Base-by-base conservation (phyloP, 2,797 vertebrate species). In the Erpetoichthys calabaricus region DNA sequence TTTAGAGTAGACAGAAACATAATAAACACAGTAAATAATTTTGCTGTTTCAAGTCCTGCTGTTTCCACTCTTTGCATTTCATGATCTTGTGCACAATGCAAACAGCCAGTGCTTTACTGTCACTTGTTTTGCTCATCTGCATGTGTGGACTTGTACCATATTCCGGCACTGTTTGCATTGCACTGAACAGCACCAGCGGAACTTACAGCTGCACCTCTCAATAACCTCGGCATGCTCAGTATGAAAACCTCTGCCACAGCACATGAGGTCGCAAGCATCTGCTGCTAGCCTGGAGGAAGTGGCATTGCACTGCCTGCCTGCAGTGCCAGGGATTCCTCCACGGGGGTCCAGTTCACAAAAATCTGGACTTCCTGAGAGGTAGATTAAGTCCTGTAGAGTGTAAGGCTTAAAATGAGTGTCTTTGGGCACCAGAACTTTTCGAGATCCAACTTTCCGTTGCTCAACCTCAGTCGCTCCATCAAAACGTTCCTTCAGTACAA, bases 141-240 rank as follows among this genome's bases (percentile, higher is more conserved):
- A 87, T 62, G 76, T 77, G 68, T 87, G 87, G 66, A 81, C 70
- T 55, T 86, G 85, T 64, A 82, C 71, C 0, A 77, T 80, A 65
- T 78, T 84, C 68, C 67, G 73, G 76, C 86, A 84, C 75, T 86
- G 87, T 68, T 83, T 71, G 68, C 87, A 81, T 63, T 77, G 74
- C 55, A 82, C 70, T 0, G 85, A 83, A 72, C 88, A 90, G 74
- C 88, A 88, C 84, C 86, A 86, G 67, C 60, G 71, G 58, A 87
- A 86, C 68, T 79, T 78, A 78, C 85, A 88, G 71, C 83, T 83
- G 68, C 87, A 86, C 9, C 73, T 65, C 76, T 89, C 76, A 52
- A 77, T 74, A 69, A 83, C 72, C 66, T 87, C 84, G 0, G 72
- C 85, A 45, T 78, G 77, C 4, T 80, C 77, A 0, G 70, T 81